Percentiles rank a stretch among this genome's conserved stretches.
Evolutionary conservation across 2,797 vertebrate species (phyloP).

Genomic region (Austrolebias charrua): DNA sequence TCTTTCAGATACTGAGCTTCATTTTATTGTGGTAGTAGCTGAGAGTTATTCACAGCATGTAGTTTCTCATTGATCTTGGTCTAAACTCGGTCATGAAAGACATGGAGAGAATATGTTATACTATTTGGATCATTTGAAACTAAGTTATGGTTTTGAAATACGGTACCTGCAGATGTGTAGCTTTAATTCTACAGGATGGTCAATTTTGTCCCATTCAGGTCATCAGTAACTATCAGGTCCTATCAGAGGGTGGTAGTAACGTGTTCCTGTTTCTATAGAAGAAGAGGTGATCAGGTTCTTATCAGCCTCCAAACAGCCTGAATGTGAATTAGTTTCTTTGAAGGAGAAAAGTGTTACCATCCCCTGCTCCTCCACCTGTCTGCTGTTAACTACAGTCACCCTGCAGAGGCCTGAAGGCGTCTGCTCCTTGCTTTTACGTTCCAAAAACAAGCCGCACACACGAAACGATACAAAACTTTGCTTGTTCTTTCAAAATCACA

Average conservation of each 20-base stretch:
- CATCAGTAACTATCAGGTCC: constrained; percentile 2
- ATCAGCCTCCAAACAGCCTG: background rate
- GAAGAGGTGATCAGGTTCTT: background rate
- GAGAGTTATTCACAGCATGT: too few relatives aligned
- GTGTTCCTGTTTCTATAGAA: background rate
- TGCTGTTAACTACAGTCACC: constrained; percentile 6
- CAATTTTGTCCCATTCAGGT: constrained; percentile 9
- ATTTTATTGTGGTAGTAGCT: too few relatives aligned
- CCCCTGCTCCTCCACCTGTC: constrained; percentile 12
- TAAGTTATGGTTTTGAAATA: background rate
- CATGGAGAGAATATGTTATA: background rate
- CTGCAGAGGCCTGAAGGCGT: constrained; percentile 15
- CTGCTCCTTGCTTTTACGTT: background rate
- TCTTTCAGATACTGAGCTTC: too few relatives aligned
- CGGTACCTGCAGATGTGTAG: constrained; percentile 6
- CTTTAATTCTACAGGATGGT: background rate
- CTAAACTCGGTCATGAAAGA: too few relatives aligned
- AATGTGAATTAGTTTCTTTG: background rate
- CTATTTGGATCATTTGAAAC: background rate
- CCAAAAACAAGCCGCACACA: background rate
- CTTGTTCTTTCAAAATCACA: too few relatives aligned
- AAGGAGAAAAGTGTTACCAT: background rate
- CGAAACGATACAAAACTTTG: background rate
- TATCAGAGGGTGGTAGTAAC: constrained; percentile 19
- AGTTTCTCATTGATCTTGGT: too few relatives aligned